Evolutionary conservation across 2,888 invertebrate species (phyloP), one percentile per base, ranked within the genome.

Genomic region (Spodoptera picta): DNA sequence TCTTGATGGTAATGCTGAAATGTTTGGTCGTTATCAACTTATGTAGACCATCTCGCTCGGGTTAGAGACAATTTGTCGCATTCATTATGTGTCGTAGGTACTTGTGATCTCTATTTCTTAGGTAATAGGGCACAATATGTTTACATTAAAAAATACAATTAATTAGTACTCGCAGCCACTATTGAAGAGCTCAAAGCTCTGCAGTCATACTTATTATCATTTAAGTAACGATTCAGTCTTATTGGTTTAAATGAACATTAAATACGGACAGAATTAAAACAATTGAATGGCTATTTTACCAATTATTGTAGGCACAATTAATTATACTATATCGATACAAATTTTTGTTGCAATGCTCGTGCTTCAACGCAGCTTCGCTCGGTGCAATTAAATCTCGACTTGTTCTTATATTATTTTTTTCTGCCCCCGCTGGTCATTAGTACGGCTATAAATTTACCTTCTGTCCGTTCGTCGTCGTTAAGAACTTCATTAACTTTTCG

Each of bases 401-500:
- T 58, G 72, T 67, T 76, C 64, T 75, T 76, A 46, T 60, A 65
- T 56, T 43, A 49, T 71, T 79, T 80, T 74, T 91, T 92, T 87
- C 80, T 80, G 77, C 83, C 83, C 81, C 82, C 78, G 77, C 79
- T 77, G 69, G 87, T 92, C 92, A 92, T 93, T 94, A 93, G 83
- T 78, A 81, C 53, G 66, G 87, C 80, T 86, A 94, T 93, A 93
- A 94, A 94, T 94, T 92, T 91, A 78, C 72, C 80, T 79, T 78
- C 84, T 84, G 90, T 89, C 83, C 75, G 77, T 87, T 83, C 82
- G 80, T 87, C 84, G 85, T 89, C 86, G 87, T 91, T 90, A 89
- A 92, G 89, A 90, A 90, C 92, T 92, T 92, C 91, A 94, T 93
- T 93, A 93, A 84, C 73, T 88, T 87, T 83, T 81, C 85, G 79